Evolutionary conservation across 37 sponge, comb jelly and placozoan genomes (phyloP), one percentile per base, ranked within the genome.

Genomic region (Dysidea cf. avara): DNA sequence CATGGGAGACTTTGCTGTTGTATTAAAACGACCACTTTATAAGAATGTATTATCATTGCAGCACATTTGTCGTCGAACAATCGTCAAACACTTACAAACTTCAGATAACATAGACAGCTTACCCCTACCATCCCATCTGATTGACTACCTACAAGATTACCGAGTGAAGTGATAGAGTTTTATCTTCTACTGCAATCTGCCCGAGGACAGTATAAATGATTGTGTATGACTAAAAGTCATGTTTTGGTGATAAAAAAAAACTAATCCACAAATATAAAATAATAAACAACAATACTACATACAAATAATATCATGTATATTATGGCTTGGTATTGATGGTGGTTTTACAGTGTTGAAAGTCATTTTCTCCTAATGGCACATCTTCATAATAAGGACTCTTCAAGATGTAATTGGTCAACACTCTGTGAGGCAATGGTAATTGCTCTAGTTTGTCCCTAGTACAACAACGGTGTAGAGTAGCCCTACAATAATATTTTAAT

Each of bases 31-130:
- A 59, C 96, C 96, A 5, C 35, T 92, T 13, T 78, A 73, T 71
- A 93, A 83, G 38, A 80, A 79, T 46, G 96, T 92, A 16, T 90
- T 78, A 0, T 55, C 87, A 3, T 66, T 96, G 13, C 94, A 96
- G 58, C 96, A 96, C 53, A 53, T 81, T 36, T 92, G 96, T 39
- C 61, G 96, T 3, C 54, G 50, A 46, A 52, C 38, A 17, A 81
- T 96, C 30, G 79, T 82, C 4, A 64, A 75, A 28, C 65, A 65
- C 24, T 84, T 69, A 37, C 80, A 67, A 64, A 80, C 71, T 48
- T 32, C 54, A 1, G 59, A 48, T 14, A 60, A 70, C 7, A 32
- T 82, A 24, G 70, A 69, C 30, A 22, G 2, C 4, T 61, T 94
- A 13, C 94, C 90, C 6, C 67, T 89, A 0, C 87, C 90, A 16